Evolutionary conservation across 2,113 vertebrate genomes (phyloP).

Genomic region (Albula goreensis): DNA sequence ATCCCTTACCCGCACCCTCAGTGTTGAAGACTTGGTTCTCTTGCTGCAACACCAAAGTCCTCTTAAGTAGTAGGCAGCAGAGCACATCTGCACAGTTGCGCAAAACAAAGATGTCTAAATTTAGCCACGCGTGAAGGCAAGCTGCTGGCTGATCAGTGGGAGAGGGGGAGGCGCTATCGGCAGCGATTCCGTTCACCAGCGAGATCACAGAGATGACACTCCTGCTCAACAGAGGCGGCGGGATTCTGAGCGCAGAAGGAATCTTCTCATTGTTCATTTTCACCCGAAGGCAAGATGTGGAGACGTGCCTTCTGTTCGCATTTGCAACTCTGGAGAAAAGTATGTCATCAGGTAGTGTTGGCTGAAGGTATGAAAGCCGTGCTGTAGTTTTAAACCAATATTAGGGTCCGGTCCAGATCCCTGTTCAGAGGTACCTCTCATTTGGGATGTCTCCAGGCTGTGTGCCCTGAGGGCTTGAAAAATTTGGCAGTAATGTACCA

Average conservation of each 20-base stretch:
- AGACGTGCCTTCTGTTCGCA: neutral
- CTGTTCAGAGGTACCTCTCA: neutral
- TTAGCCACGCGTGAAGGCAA: neutral
- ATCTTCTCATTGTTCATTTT: neutral
- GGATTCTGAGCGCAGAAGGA: neutral
- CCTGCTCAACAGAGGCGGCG: neutral
- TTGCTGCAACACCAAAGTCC: neutral
- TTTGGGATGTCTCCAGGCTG: neutral
- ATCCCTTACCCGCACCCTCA: neutral
- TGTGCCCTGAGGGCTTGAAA: neutral
- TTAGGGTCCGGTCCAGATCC: neutral
- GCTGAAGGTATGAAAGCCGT: neutral
- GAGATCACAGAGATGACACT: neutral
- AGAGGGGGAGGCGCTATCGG: neutral
- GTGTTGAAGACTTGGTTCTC: neutral
- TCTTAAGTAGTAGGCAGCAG: neutral
- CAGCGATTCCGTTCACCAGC: neutral
- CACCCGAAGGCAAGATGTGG: neutral
- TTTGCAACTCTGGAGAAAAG: neutral
- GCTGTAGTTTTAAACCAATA: neutral
- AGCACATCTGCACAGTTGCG: neutral
- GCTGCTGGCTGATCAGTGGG: neutral
- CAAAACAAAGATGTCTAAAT: constrained; percentile 6
- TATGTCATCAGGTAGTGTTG: neutral
- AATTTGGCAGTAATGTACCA: neutral